Evolutionary conservation across 1,140 invertebrate species (phyloP).

Genomic region (Anastrepha obliqua): DNA sequence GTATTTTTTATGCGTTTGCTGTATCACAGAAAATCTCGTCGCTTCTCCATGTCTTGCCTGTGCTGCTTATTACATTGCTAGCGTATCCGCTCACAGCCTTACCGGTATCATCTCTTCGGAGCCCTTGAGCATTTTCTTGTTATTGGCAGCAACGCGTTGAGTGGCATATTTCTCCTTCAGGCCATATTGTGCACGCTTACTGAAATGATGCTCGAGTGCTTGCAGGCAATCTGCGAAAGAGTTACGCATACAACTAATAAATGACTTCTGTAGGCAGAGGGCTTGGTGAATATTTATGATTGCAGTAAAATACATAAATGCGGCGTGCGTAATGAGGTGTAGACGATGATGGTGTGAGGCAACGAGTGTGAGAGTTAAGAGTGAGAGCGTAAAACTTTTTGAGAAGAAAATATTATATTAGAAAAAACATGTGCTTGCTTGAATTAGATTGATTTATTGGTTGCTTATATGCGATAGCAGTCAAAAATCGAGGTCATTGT

Average conservation of each 20-base stretch:
- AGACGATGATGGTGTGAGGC: background rate
- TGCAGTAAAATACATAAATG: slow-evolving; percentile 15
- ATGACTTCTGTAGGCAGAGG: background rate
- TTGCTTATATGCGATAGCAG: background rate
- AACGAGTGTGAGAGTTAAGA: background rate
- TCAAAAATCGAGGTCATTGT: background rate
- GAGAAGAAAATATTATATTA: too few relatives aligned
- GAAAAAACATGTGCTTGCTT: background rate
- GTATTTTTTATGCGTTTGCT: background rate
- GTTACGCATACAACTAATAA: slow-evolving; percentile 33
- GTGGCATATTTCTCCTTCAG: slow-evolving; percentile 21
- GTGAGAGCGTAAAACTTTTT: background rate
- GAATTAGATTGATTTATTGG: background rate
- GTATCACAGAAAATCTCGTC: background rate
- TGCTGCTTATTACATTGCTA: background rate
- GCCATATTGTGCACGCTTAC: slow-evolving; percentile 4
- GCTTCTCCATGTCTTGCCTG: background rate
- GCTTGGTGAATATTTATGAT: slow-evolving; percentile 23
- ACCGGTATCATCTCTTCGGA: background rate
- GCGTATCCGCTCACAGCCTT: background rate
- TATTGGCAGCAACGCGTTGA: slow-evolving; percentile 3
- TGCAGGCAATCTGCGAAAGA: slow-evolving; percentile 17
- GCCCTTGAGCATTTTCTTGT: slow-evolving; percentile 13
- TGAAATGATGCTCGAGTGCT: background rate
- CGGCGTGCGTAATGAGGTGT: background rate